Conservation (phyloP, 2,888 invertebrate species). For the Megalurothrips usitatus region DNA sequence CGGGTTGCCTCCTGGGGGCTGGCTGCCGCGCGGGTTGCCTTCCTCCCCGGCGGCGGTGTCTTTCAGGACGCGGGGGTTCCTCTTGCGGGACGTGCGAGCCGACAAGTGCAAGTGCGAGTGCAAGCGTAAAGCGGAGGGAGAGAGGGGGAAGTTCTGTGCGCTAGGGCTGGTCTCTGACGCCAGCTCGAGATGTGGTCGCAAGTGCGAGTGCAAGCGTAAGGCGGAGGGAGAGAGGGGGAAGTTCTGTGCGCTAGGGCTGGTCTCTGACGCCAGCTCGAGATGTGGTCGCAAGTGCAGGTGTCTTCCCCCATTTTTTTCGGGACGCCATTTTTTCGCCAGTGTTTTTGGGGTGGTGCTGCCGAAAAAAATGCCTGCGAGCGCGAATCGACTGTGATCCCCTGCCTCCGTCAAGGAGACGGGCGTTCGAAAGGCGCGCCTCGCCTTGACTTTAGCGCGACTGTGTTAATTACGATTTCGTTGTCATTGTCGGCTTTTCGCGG, state of each 20-base stretch:
- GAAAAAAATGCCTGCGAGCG: background rate
- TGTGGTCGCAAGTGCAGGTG: background rate
- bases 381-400: too few species aligned
- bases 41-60: too few species aligned
- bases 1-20: too few species aligned
- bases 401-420: too few species aligned
- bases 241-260: background rate
- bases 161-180: background rate
- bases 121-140: too few species aligned
- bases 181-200: background rate
- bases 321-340: constrained; percentile 17
- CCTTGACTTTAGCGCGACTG: background rate
- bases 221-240: too few species aligned
- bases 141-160: background rate
- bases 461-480: constrained; percentile 9
- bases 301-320: background rate
- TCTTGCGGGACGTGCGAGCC: too few species aligned
- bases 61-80: too few species aligned
- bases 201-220: background rate
- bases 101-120: too few species aligned
- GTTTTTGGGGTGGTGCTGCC: constrained; percentile 6
- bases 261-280: background rate
- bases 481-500: background rate
- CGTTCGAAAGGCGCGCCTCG: background rate
- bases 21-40: too few species aligned